Conservation (phyloP, 2,113 vertebrate genomes). For the Pedionomus torquatus region DNA sequence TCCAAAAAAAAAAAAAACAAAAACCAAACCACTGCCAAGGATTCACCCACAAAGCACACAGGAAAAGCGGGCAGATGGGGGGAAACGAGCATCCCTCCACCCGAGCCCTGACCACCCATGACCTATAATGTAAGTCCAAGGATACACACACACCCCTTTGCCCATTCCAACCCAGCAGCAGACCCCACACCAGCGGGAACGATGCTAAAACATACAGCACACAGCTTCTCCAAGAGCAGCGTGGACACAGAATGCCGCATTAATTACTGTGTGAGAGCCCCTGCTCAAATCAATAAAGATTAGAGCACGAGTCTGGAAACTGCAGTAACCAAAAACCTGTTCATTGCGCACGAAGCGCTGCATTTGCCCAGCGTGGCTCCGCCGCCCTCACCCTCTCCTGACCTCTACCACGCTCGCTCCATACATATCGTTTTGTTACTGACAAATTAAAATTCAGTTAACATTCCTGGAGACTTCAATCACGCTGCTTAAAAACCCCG, state of each 20-base stretch:
- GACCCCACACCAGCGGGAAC: not conserved
- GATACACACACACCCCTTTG: not conserved
- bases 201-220: not conserved
- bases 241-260: not conserved
- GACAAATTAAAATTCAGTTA: conserved; percentile 43
- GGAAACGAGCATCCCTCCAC: not conserved
- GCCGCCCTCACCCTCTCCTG: not conserved
- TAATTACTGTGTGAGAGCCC: not conserved
- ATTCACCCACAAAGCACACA: not conserved
- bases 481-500: conserved; percentile 8
- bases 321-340: not conserved
- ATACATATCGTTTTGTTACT: not conserved
- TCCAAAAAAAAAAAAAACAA: not conserved
- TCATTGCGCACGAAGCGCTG: not conserved
- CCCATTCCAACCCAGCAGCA: not conserved
- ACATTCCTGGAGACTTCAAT: conserved; percentile 47
- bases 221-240: not conserved
- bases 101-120: not conserved
- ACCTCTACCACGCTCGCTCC: not conserved
- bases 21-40: not conserved
- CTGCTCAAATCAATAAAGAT: not conserved
- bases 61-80: not conserved
- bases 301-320: not conserved
- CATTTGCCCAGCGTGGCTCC: not conserved
- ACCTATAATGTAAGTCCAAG: not conserved